Percentiles rank a stretch among this genome's conserved stretches.
These are phyloP conservation scores for Hesperophylax magnus DNA, from an alignment of 1,140 invertebrate species.

Conservation along the genomic window DNA sequence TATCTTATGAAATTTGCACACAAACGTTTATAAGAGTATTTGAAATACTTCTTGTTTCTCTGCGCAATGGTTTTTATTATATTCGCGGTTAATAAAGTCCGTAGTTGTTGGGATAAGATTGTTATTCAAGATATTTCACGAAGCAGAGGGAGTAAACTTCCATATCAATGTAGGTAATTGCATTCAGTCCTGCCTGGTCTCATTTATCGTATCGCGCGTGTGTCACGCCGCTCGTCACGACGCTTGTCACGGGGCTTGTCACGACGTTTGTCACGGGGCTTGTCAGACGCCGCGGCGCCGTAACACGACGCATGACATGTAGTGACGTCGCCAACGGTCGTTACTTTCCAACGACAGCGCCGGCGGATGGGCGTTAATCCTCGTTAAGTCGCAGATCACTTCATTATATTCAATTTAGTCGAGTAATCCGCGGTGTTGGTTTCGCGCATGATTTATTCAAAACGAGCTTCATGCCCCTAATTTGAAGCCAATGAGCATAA, in stretches of 20 bases:
- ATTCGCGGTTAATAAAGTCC: too few relatives aligned
- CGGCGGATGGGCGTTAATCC: slow-evolving; percentile 21
- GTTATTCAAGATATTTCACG: too few relatives aligned
- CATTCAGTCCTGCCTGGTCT: background rate
- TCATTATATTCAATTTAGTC: slow-evolving; percentile 25
- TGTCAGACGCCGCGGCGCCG: slow-evolving; percentile 36
- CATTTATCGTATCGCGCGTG: background rate
- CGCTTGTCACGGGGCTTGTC: background rate
- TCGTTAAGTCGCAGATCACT: slow-evolving; percentile 20
- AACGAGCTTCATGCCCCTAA: background rate
- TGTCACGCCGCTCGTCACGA: slow-evolving; percentile 6
- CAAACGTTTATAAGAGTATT: too few relatives aligned
- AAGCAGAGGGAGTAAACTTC: too few relatives aligned
- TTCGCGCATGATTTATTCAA: slow-evolving; percentile 23
- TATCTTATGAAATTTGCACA: too few relatives aligned
- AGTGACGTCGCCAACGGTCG: slow-evolving; percentile 22
- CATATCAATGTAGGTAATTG: background rate
- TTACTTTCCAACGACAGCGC: slow-evolving; percentile 20
- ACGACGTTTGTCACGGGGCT: slow-evolving; percentile 18
- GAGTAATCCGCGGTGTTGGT: slow-evolving; percentile 12
- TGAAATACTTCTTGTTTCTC: too few relatives aligned
- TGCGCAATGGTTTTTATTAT: too few relatives aligned
- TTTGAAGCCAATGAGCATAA: background rate
- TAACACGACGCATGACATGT: slow-evolving; percentile 15
- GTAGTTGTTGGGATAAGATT: too few relatives aligned